These are phyloP conservation scores for Bursaphelenchus okinawaensis DNA, from an alignment of 2,888 invertebrate genomes.

Conservation along the genomic window DNA sequence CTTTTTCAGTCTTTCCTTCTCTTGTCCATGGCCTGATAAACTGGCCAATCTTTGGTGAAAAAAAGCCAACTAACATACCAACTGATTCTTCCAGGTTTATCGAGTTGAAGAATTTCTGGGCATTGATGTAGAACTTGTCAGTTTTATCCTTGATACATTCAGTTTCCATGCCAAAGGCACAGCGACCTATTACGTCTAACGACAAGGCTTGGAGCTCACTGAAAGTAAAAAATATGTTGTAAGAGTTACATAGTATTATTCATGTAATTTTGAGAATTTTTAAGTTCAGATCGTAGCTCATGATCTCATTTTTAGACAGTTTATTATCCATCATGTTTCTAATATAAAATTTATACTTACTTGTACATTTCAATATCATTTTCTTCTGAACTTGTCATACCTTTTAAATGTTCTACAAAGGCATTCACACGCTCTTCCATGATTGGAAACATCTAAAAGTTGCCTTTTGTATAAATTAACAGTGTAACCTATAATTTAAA, in stretches of 20 bases:
- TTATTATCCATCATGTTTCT: too few relatives aligned
- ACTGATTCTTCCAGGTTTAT: slow-evolving; percentile 5
- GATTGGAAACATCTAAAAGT: slow-evolving; percentile 25
- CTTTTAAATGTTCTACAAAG: slow-evolving; percentile 31
- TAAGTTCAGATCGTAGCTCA: too few relatives aligned
- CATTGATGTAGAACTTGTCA: slow-evolving; percentile 31
- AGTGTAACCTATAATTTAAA: too few relatives aligned
- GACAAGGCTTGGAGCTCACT: slow-evolving; percentile 49
- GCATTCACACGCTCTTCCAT: slow-evolving; percentile 23
- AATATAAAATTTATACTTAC: slow-evolving; percentile 23
- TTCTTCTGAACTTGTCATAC: slow-evolving; percentile 20
- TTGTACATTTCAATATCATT: slow-evolving; percentile 38
- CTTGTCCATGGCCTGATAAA: neutral
- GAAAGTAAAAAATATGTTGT: slow-evolving; percentile 15
- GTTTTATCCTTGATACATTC: slow-evolving; percentile 33
- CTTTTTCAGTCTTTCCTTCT: slow-evolving; percentile 9
- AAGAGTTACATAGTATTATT: too few relatives aligned
- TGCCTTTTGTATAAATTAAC: neutral
- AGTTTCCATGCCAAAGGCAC: slow-evolving; percentile 40
- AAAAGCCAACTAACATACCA: neutral
- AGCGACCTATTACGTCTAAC: slow-evolving; percentile 43
- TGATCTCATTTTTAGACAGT: too few relatives aligned
- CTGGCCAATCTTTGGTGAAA: neutral
- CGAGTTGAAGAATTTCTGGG: slow-evolving; percentile 14
- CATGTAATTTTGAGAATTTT: too few relatives aligned